phyloP scores from a whole-genome alignment of 2,113 vertebrate genomes.

The Paramisgurnus dabryanus region DNA sequence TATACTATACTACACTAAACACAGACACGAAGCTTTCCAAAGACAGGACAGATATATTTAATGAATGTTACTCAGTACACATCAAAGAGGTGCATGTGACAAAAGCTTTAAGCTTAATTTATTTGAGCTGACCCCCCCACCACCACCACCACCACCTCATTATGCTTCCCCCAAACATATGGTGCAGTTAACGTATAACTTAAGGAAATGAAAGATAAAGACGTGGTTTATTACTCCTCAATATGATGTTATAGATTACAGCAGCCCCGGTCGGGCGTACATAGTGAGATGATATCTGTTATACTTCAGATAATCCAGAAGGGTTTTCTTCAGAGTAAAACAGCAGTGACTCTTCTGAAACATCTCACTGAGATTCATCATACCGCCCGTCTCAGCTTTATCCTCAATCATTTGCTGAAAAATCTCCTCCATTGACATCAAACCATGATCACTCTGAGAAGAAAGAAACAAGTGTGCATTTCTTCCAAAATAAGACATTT shows the following conservation, averaged over 20 bases:
- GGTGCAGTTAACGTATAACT: neutral
- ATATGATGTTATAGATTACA: constrained; percentile 55
- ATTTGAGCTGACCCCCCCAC: neutral
- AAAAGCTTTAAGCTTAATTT: constrained; percentile 10
- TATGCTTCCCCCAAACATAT: neutral
- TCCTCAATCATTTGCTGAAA: constrained; percentile 63
- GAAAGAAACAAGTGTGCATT: neutral
- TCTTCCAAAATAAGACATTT: too few relatives aligned
- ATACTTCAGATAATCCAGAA: constrained; percentile 78
- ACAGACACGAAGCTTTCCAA: constrained; percentile 10
- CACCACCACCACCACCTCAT: neutral
- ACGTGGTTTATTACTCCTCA: constrained; percentile 1
- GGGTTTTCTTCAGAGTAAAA: constrained; percentile 67
- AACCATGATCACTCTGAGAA: constrained; percentile 45
- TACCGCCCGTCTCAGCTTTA: constrained; percentile 31
- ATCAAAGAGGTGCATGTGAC: neutral
- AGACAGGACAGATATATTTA: neutral
- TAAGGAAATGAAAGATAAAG: neutral
- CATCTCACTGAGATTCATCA: constrained; percentile 24
- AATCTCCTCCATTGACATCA: constrained; percentile 62
- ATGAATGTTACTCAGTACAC: neutral
- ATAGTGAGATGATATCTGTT: constrained; percentile 86
- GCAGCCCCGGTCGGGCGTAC: constrained; percentile 76
- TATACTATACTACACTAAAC: neutral
- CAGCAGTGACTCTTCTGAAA: constrained; percentile 53